Evolutionary conservation across 2,888 invertebrate genomes (phyloP), one percentile per base, ranked within the genome.

Genomic region (Drosophila kanekoi): DNA sequence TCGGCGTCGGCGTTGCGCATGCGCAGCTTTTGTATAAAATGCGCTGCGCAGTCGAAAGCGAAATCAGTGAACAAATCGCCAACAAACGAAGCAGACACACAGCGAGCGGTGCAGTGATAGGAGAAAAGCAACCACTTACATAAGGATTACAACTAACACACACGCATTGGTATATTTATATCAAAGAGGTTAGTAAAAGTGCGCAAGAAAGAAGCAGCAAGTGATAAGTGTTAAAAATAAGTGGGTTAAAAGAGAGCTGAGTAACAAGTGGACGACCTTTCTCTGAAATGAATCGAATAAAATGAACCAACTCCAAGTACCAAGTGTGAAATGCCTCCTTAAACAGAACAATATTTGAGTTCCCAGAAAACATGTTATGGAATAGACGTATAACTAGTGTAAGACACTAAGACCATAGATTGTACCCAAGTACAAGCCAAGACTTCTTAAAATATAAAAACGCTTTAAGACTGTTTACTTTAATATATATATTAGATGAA

Each of bases 51-150:
- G 74, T 63, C 66, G 76, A 83, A 89, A 80, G 76, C 79, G 76
- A 85, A 87, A 90, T 90, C 91, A 91, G 90, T 91, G 61, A 89
- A 88, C 81, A 77, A 81, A 76, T 79, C 81, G 78, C 87, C 78
- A 74, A 82, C 77, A 63, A 82, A 74, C 84, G 72, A 68, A 59
- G n/a, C 52, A 74, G 73, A 66, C 70, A 60, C 64, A 71, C 48
- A 51, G 14, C 64, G 56, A 61, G 58, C 61, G 63, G 56, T 71
- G 66, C 66, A 69, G 82, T 75, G 74, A 84, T 79, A 89, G 82
- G 86, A 89, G 82, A 79, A 38, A 59, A 33, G 52, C 47, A 65
- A 54, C 11, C 38, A 77, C 69, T 80, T 85, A 77, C 49, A 83
- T 83, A 85, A 87, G 88, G 89, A 88, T 79, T 82, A 81, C 62